A percentile compares a stretch with the other conserved stretches of the same genome.
phyloP scores from a whole-genome alignment of 1,140 invertebrate genomes.

The Drosophila insularis region DNA sequence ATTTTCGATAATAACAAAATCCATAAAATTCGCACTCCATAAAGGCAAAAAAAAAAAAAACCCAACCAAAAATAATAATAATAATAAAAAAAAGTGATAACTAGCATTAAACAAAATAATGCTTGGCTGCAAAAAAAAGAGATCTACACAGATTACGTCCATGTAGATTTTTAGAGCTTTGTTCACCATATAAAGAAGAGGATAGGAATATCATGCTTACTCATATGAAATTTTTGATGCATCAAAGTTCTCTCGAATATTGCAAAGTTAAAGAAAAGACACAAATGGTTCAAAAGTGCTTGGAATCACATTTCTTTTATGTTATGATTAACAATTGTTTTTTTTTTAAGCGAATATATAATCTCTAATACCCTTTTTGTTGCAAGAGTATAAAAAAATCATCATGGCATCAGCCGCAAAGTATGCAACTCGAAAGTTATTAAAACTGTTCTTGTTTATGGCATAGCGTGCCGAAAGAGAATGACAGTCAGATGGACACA shows the following conservation, averaged over 20 bases:
- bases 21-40: background rate
- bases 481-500: slow-evolving; percentile 16
- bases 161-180: too few relatives aligned
- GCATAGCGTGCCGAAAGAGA: slow-evolving; percentile 13
- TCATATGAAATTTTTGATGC: too few relatives aligned
- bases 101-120: background rate
- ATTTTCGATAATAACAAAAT: background rate
- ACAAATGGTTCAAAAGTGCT: too few relatives aligned
- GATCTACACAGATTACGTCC: too few relatives aligned
- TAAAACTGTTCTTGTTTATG: slow-evolving; percentile 60
- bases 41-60: background rate
- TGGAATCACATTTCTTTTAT: too few relatives aligned
- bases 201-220: too few relatives aligned
- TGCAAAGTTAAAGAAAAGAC: too few relatives aligned
- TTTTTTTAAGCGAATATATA: too few relatives aligned
- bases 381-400: slow-evolving; percentile 10
- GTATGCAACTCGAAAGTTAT: slow-evolving; percentile 51
- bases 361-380: background rate
- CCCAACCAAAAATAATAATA: background rate
- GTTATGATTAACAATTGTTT: too few relatives aligned
- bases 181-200: too few relatives aligned
- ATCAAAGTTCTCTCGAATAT: too few relatives aligned
- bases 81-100: background rate
- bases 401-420: slow-evolving; percentile 33
- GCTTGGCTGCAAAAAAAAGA: background rate